Evolutionary conservation across 2,113 vertebrate species (phyloP).

Genomic region (Eonycteris spelaea): DNA sequence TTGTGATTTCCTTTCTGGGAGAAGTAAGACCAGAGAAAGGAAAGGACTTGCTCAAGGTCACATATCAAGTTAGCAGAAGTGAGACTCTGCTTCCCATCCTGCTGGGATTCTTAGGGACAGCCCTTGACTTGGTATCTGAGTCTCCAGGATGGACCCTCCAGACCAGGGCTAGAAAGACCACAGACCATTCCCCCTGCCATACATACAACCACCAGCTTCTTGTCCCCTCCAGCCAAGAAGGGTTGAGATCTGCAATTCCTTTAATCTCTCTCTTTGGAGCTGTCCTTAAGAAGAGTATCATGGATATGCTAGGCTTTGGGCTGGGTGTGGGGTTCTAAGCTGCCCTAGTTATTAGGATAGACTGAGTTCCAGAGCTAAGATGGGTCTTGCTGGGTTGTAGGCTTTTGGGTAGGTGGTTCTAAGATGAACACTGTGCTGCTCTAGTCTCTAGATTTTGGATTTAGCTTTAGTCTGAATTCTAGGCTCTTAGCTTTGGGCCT

Average conservation of each 20-base stretch:
- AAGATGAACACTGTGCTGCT: not conserved
- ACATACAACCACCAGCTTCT: not conserved
- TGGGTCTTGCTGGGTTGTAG: not conserved
- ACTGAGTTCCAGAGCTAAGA: not conserved
- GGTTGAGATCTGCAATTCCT: not conserved
- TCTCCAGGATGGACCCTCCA: not conserved
- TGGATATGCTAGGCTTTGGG: not conserved
- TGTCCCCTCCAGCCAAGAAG: not conserved
- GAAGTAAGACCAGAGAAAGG: not conserved
- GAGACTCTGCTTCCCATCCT: not conserved
- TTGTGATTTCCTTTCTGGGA: not conserved
- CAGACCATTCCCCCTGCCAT: not conserved
- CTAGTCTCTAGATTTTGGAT: not conserved
- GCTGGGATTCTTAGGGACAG: not conserved
- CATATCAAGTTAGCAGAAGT: not conserved
- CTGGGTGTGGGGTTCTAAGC: not conserved
- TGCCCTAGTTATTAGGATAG: not conserved
- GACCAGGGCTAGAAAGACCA: not conserved
- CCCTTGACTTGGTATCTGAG: not conserved
- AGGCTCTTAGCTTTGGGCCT: not conserved
- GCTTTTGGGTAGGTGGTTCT: not conserved
- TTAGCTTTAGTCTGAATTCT: constrained; percentile 13
- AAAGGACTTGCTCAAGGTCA: not conserved
- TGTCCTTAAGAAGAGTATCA: not conserved
- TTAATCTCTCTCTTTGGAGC: not conserved